phyloP scores from a whole-genome alignment of 2,797 vertebrate genomes.

The Lycodopsis pacificus region DNA sequence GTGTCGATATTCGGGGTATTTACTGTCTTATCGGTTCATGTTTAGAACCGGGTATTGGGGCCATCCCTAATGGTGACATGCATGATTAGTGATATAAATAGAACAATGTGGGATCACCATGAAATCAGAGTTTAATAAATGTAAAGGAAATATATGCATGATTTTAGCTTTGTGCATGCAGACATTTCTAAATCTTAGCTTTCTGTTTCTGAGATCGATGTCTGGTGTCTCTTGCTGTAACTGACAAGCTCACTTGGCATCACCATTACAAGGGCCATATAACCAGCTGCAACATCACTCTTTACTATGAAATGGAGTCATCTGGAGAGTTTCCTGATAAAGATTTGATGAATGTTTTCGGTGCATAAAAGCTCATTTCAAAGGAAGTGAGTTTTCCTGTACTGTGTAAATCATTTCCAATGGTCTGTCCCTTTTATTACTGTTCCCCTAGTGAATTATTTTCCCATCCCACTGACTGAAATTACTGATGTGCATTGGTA shows the following conservation, averaged over 20 bases:
- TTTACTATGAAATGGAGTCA: conserved; percentile 41
- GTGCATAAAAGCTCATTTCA: conserved; percentile 49
- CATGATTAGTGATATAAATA: conserved; percentile 13
- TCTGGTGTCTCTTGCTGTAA: conserved; percentile 23
- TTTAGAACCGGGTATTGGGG: too few relatives aligned
- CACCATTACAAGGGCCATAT: conserved; percentile 39
- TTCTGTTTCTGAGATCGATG: conserved; percentile 31
- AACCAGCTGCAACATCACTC: conserved; percentile 46
- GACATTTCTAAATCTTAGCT: conserved; percentile 19
- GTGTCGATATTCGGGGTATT: too few relatives aligned
- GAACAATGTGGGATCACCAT: not conserved
- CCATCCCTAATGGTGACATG: not conserved
- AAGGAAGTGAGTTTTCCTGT: conserved; percentile 36
- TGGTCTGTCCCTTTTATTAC: conserved; percentile 41
- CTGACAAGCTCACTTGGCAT: conserved; percentile 43
- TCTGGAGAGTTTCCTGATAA: conserved; percentile 48
- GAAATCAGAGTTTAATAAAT: conserved; percentile 12
- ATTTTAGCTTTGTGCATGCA: conserved; percentile 13
- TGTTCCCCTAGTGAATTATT: conserved; percentile 37
- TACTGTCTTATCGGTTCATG: too few relatives aligned
- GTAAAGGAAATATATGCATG: not conserved
- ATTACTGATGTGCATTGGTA: conserved; percentile 24
- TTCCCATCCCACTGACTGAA: conserved; percentile 41
- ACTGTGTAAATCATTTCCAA: conserved; percentile 48
- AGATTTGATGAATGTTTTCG: conserved; percentile 56